Evolutionary conservation across 1,140 invertebrate genomes (phyloP).

Genomic region (Apocrypta bakeri): DNA sequence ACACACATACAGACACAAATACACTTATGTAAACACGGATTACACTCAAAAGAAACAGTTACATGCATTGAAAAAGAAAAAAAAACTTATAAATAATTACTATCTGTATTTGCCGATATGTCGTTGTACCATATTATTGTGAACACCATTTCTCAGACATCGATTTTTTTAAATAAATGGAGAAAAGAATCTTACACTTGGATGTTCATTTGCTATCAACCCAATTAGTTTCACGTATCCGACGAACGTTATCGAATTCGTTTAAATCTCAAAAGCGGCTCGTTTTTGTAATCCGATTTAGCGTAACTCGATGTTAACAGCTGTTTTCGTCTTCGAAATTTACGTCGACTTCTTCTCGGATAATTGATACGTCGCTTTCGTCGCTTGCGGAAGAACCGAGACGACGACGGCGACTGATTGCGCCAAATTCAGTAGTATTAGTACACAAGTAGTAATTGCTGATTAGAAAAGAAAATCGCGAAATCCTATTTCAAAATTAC

Average conservation of each 20-base stretch:
- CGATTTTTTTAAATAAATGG: conserved; percentile 73
- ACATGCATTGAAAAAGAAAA: conserved; percentile 26
- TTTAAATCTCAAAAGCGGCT: background rate
- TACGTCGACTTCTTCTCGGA: background rate
- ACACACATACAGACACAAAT: conserved; percentile 21
- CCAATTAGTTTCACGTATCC: too few relatives aligned
- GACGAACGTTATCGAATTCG: background rate
- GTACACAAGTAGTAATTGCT: too few relatives aligned
- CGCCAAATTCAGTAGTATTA: too few relatives aligned
- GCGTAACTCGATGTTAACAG: background rate
- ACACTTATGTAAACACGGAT: too few relatives aligned
- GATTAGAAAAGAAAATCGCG: too few relatives aligned
- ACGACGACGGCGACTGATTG: background rate
- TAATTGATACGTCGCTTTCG: background rate
- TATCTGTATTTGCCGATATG: conserved; percentile 67
- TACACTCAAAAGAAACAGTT: conserved; percentile 2
- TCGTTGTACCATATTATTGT: conserved; percentile 73
- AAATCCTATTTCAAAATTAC: background rate
- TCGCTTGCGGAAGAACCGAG: background rate
- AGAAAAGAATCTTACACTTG: conserved; percentile 55
- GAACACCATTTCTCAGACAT: conserved; percentile 74
- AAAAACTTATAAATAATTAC: conserved; percentile 60
- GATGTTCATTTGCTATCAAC: background rate
- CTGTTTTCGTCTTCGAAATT: background rate
- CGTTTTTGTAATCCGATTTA: background rate